Evolutionary conservation across 2,888 invertebrate genomes (phyloP), one percentile per base, ranked within the genome.

Genomic region (Drosophila niveifrons): DNA sequence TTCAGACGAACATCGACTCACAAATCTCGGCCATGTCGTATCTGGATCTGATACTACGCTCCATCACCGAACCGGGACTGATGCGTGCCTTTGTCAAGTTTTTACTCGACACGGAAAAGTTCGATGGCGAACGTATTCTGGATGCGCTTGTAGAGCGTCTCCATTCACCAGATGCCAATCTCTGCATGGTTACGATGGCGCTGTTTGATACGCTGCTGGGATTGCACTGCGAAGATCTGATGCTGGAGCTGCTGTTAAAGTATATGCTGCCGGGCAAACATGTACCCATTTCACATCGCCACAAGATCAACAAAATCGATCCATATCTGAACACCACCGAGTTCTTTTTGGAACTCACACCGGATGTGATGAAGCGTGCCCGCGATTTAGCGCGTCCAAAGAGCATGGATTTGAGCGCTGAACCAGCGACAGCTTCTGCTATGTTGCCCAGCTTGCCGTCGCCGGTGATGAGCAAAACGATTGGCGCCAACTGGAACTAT

Each of bases 171-270:
- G 95, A 95, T 90, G 94, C 96, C 10, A 95, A 96, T 94, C 96
- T 97, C 90, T 97, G 98, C 74, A 94, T 98, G 86, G 97, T 98
- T 9, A 97, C 98, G 0, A 93, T 99, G 82, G 96, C 97, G 0
- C 93, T 99, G 10, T 97, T 99, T 92, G 96, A 98, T 91, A 98
- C 98, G 0, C 93, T 99, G 68, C 94, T 99, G 56, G 96, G 97
- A 85, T 93, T 99, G 70, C 97, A 98, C 92, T 98, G 98, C 93
- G 99, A 99, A 92, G 99, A 99, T 92, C 95, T 99, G 48, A 97
- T 99, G 97, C 93, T 98, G 82, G 98, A 98, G 90, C 93, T 99
- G 52, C 94, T 98, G 50, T 95, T 97, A 90, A 97, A 97, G 90
- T 96, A 98, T 91, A 93, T 99, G 75, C 94, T 95, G 82, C 96